Base-by-base conservation (phyloP, 2,888 invertebrate species). In the Sinodicranocentrus sp. region DNA sequence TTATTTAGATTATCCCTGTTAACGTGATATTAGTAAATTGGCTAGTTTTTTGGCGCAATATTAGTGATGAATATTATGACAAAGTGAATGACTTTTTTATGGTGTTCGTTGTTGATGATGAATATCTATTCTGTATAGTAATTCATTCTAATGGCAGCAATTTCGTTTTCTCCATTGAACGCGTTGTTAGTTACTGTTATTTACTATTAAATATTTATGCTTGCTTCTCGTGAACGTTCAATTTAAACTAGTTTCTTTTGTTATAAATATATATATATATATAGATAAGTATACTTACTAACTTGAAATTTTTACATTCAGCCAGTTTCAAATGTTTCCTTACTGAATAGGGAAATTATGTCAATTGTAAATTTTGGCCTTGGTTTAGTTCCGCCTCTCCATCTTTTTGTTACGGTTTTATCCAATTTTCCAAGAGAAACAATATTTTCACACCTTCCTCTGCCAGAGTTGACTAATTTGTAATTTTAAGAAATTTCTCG, bases 211-310 rank as follows among this genome's bases (percentile, higher is more conserved):
- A 61, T 28, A 28, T 26, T 61, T 70, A 28, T 28, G 68, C 68
- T 70, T 70, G 68, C 68, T 70, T 70, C 33, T 70, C 48, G 68
- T 70, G 68, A 70, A 52, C 44, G 39, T 67, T 43, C 44, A 43
- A 67, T 44, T 67, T 67, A 39, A 8, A 67, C 43, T 67, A 67
- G 43, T 43, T 39, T 67, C 33, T 21, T 67, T 61, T 33, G 23
- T 23, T 43, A 17, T 59, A 13, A 8, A 8, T 39, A 3, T 63
- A 63, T n/a, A n/a, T n/a, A n/a, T n/a, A n/a, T n/a, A n/a, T n/a
- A n/a, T n/a, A n/a, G n/a, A n/a, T n/a, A n/a, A n/a, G n/a, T n/a
- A n/a, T 33, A 33, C 44, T 44, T 67, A 67, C 67, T 63, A 63
- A 63, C 63, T 63, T 28, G 33, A 26, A 59, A 23, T 23, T 61